Percentiles rank a stretch among this genome's conserved stretches.
Evolutionary conservation across 2,113 vertebrate genomes (phyloP).

Genomic region (Zosterops pallidus): DNA sequence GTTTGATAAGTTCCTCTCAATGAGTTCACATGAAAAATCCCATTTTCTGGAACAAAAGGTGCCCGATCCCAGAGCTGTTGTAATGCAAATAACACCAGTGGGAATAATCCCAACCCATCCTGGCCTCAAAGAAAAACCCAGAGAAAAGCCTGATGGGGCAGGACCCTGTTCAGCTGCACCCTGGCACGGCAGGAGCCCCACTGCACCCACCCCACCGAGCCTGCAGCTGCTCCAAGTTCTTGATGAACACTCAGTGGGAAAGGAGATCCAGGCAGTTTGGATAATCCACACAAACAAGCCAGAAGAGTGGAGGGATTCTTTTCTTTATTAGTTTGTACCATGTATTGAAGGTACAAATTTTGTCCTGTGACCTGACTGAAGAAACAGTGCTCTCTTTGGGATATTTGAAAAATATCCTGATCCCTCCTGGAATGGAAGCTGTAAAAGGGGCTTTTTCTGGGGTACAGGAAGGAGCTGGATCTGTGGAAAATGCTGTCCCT

Average conservation of each 20-base stretch:
- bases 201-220: rapidly evolving
- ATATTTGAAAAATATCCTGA: neutral
- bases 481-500: neutral
- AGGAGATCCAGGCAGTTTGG: neutral
- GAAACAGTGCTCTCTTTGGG: neutral
- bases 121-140: neutral
- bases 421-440: neutral
- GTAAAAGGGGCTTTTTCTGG: neutral
- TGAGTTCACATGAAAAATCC: neutral
- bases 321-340: neutral
- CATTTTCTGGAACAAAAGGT: neutral
- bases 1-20: neutral
- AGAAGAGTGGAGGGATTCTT: neutral
- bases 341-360: neutral
- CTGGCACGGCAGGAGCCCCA: neutral
- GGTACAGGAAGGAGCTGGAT: neutral
- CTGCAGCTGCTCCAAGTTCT: neutral
- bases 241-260: rapidly evolving
- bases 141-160: neutral
- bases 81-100: neutral
- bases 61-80: neutral
- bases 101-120: neutral
- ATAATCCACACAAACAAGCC: neutral
- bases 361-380: neutral
- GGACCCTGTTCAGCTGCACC: rapidly evolving